Evolutionary conservation across 2,888 invertebrate genomes (phyloP).

Genomic region (Orthosia cruda): DNA sequence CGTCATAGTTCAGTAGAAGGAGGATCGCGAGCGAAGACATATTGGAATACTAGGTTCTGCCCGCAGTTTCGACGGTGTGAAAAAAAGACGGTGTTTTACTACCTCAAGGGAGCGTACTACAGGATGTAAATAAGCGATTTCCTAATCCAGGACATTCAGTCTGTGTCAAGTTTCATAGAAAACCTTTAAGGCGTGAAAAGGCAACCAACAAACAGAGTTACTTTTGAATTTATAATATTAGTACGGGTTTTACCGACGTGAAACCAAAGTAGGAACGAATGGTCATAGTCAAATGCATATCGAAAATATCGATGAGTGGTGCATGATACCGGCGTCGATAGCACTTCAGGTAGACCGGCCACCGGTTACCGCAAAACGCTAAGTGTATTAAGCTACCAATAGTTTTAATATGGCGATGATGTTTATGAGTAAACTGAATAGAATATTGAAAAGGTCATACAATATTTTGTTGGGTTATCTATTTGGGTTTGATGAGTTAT

Average conservation of each 20-base stretch:
- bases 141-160: neutral
- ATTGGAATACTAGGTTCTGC: no score
- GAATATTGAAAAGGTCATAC: neutral
- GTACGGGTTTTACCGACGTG: slow-evolving; percentile 1
- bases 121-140: neutral
- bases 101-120: no score
- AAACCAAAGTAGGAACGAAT: slow-evolving; percentile 8
- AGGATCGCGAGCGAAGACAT: no score
- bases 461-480: neutral
- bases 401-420: slow-evolving; percentile 1
- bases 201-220: no score
- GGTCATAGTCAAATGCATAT: slow-evolving; percentile 42
- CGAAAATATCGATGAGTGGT: slow-evolving; percentile 38
- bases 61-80: no score
- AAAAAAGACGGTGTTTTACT: no score
- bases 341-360: slow-evolving; percentile 22
- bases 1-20: no score
- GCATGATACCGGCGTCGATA: slow-evolving; percentile 5
- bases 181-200: no score
- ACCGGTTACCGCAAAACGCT: slow-evolving; percentile 1
- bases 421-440: slow-evolving; percentile 9
- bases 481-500: neutral
- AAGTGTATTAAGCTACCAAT: slow-evolving; percentile 25
- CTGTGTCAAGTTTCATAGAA: no score
- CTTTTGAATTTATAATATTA: no score